phyloP scores from a whole-genome alignment of 2,113 vertebrate species.

The Catharus bicknelli region DNA sequence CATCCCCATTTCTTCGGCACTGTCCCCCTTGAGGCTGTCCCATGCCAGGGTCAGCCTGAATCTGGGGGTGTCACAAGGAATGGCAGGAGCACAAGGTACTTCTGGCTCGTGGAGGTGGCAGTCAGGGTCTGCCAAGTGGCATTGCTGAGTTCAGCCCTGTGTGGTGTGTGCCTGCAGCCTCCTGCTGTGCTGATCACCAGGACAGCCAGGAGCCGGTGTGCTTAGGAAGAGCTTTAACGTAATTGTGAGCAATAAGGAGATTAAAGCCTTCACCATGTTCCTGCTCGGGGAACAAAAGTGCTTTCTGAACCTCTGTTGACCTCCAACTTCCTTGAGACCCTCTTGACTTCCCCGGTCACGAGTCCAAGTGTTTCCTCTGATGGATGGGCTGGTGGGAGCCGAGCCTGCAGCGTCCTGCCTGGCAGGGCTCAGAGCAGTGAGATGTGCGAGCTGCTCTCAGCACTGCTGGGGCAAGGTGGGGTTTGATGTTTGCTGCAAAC shows the following conservation, averaged over 20 bases:
- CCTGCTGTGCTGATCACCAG: background rate
- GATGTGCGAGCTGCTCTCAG: fast-evolving
- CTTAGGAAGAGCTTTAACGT: constrained; percentile 39
- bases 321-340: constrained; percentile 40
- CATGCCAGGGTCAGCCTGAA: fast-evolving
- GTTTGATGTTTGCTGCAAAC: background rate
- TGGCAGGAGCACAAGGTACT: background rate
- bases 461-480: fast-evolving
- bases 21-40: background rate
- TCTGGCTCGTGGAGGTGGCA: fast-evolving
- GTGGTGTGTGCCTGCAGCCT: background rate
- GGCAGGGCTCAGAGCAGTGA: fast-evolving
- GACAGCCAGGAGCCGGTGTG: background rate
- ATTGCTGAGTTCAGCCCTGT: background rate
- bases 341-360: background rate
- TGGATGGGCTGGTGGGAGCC: background rate
- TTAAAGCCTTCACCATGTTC: constrained; percentile 16
- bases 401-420: background rate
- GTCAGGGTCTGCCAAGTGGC: background rate
- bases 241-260: constrained; percentile 15
- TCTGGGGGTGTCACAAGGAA: background rate
- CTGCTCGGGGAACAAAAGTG: constrained; percentile 7
- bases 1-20: background rate
- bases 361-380: background rate
- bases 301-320: constrained; percentile 52